phyloP scores from a whole-genome alignment of 2,113 vertebrate genomes.

The Solenodon paradoxus region DNA sequence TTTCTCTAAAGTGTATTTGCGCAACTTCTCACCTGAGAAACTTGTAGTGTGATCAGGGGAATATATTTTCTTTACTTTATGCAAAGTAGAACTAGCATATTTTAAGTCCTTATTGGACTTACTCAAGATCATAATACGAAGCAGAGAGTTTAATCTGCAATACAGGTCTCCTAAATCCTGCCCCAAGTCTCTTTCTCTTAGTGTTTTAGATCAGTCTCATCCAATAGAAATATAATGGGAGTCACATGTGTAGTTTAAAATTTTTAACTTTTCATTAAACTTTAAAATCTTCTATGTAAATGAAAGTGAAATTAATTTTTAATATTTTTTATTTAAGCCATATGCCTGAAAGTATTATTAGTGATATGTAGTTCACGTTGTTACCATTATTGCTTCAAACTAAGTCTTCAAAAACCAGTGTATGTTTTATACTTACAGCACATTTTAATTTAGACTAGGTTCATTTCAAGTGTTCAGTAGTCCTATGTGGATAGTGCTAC shows the following conservation, averaged over 20 bases:
- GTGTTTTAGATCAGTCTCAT: not conserved
- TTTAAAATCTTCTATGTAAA: no score
- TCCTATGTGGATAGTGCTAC: not conserved
- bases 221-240: not conserved
- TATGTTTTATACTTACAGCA: not conserved
- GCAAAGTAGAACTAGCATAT: not conserved
- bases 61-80: not conserved
- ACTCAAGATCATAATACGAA: not conserved
- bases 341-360: not conserved
- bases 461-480: not conserved
- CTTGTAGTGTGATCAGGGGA: not conserved
- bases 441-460: not conserved
- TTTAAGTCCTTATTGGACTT: not conserved
- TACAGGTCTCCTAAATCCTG: not conserved
- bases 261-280: not conserved
- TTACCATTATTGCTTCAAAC: not conserved
- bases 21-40: not conserved
- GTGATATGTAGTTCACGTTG: not conserved
- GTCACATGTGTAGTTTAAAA: not conserved
- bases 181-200: not conserved
- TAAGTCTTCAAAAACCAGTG: not conserved
- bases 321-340: not conserved
- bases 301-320: constrained; percentile 1
- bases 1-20: not conserved
- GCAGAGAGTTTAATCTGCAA: not conserved